A percentile compares a stretch with the other conserved stretches of the same genome.
phyloP scores from a whole-genome alignment of 1,140 invertebrate genomes.

The Asbolus verrucosus region DNA sequence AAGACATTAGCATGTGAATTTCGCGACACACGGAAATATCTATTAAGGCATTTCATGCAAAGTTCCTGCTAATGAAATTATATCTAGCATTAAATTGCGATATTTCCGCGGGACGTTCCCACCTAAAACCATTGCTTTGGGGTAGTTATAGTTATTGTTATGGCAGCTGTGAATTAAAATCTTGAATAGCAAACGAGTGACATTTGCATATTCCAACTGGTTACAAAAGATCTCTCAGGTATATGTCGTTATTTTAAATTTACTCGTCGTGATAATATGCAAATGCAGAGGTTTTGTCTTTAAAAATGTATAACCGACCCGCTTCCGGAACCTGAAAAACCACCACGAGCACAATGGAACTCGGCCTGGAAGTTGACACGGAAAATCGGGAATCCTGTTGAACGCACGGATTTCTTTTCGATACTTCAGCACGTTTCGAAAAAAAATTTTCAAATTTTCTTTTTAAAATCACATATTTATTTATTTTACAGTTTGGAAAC shows the following conservation, averaged over 20 bases:
- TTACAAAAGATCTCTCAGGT: conserved; percentile 24
- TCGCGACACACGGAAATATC: no score
- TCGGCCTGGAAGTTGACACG: no score
- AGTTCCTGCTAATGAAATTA: conserved; percentile 17
- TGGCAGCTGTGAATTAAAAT: conserved; percentile 45
- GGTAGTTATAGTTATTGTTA: conserved; percentile 43
- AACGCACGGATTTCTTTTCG: no score
- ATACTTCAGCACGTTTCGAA: no score
- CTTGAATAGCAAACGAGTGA: conserved; percentile 29
- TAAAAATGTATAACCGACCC: conserved; percentile 7
- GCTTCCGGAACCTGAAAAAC: no score
- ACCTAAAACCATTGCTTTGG: background rate
- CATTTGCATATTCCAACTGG: conserved; percentile 33
- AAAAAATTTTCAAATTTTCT: no score
- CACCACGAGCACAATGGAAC: no score
- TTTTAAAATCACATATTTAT: no score
- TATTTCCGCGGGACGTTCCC: background rate
- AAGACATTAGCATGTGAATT: no score
- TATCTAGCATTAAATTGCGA: conserved; percentile 6
- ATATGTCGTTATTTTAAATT: conserved; percentile 24
- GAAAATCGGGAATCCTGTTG: no score
- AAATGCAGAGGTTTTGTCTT: conserved; percentile 12
- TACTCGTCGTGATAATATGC: conserved; percentile 14
- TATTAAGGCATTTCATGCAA: no score
- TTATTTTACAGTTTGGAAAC: no score